Conservation (phyloP, 2,113 vertebrate species). For the Rhagologus leucostigma region DNA sequence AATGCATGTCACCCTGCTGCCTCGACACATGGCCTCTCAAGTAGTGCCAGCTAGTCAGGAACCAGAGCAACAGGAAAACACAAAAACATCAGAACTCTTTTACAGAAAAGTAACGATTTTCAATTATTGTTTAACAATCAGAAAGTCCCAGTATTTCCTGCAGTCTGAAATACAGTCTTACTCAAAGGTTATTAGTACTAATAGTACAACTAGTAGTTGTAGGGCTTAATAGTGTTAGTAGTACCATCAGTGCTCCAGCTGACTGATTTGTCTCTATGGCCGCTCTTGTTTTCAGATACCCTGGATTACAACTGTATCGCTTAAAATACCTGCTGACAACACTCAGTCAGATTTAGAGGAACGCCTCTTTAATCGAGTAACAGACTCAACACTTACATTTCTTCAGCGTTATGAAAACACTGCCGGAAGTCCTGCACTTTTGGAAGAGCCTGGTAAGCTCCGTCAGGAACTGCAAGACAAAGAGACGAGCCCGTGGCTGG, state of each 20-base stretch:
- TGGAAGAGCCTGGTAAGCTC: conserved; percentile 97
- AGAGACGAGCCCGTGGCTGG: neutral
- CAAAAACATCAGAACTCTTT: neutral
- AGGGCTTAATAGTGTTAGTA: neutral
- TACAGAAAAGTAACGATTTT: neutral
- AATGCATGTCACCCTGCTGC: neutral
- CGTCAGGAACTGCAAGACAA: conserved; percentile 86
- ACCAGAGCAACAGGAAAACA: neutral
- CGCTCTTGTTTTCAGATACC: neutral
- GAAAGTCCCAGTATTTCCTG: neutral
- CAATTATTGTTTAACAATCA: neutral
- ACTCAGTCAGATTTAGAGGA: accelerated
- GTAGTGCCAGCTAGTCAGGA: neutral
- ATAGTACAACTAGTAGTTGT: neutral
- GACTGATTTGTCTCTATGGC: accelerated
- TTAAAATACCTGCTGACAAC: accelerated
- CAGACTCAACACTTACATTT: conserved; percentile 82
- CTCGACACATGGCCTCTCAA: neutral
- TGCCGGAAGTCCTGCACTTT: conserved; percentile 91
- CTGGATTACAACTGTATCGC: neutral
- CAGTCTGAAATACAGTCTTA: neutral
- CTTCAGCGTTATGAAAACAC: conserved; percentile 94
- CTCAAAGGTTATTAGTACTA: neutral
- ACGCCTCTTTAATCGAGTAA: neutral
- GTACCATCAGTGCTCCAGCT: neutral